phyloP scores from a whole-genome alignment of 2,113 vertebrate species.

The Emberiza fucata region DNA sequence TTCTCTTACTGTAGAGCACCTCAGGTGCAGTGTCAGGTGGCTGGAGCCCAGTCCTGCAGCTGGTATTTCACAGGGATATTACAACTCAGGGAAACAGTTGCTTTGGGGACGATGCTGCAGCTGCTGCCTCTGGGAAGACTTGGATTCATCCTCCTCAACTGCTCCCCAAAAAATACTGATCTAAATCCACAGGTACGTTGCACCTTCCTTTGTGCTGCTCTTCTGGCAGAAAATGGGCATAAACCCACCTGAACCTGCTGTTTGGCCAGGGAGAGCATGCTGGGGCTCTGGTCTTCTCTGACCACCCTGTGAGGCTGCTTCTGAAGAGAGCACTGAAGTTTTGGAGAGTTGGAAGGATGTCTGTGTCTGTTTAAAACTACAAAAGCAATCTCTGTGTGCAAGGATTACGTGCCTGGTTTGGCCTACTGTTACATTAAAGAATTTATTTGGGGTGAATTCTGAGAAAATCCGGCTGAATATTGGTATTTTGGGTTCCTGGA shows the following conservation, averaged over 20 bases:
- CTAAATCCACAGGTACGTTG: background rate
- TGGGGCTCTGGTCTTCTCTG: background rate
- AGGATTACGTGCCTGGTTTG: background rate
- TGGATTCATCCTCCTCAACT: background rate
- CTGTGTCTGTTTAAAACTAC: background rate
- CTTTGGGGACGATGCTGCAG: background rate
- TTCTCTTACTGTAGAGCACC: background rate
- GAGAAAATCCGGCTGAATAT: background rate
- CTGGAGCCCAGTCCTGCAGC: background rate
- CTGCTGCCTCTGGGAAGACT: background rate
- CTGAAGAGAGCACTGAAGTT: background rate
- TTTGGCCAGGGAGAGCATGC: fast-evolving
- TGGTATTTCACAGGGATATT: background rate
- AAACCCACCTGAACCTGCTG: background rate
- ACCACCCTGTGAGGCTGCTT: background rate
- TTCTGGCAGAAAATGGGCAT: background rate
- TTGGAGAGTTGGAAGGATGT: background rate
- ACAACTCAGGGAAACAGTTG: background rate
- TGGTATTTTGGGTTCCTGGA: background rate
- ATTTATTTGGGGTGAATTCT: background rate
- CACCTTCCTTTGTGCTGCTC: background rate
- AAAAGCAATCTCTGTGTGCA: background rate
- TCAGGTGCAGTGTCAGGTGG: background rate
- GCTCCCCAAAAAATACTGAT: background rate
- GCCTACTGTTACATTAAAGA: background rate